A percentile compares a stretch with the other conserved stretches of the same genome.
Conservation (phyloP, 2,888 invertebrate species). For the Dasypogon diadema region DNA sequence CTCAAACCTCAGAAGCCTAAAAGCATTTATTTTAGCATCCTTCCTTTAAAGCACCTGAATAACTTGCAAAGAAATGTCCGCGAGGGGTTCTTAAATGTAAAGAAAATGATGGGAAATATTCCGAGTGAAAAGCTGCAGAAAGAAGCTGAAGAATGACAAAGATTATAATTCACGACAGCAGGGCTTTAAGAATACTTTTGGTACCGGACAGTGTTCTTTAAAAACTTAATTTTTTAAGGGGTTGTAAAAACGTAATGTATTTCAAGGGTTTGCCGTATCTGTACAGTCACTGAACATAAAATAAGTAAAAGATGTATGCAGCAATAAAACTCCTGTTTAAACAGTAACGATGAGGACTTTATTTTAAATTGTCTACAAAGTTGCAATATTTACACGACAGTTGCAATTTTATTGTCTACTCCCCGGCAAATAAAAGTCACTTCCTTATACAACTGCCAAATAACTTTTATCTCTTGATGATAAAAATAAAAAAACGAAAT, state of each 20-base stretch:
- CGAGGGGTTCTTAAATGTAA: not conserved
- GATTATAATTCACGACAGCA: not conserved
- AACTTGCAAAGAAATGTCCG: not conserved
- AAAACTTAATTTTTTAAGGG: not conserved
- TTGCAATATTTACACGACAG: slow-evolving; percentile 7
- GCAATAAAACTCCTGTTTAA: slow-evolving; percentile 12
- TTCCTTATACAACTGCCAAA: too few relatives aligned
- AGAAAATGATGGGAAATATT: not conserved
- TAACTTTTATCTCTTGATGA: too few relatives aligned
- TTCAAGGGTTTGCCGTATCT: not conserved
- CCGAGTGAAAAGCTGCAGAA: not conserved
- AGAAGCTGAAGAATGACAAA: not conserved
- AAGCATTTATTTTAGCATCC: too few relatives aligned
- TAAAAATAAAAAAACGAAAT: too few relatives aligned
- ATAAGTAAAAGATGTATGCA: not conserved
- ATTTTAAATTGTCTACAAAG: not conserved
- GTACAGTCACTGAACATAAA: not conserved
- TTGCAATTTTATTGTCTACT: slow-evolving; percentile 3
- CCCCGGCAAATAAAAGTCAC: too few relatives aligned
- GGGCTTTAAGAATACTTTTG: not conserved
- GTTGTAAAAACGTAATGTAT: not conserved
- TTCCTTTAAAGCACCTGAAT: not conserved
- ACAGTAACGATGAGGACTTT: too few relatives aligned
- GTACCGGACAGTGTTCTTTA: not conserved
- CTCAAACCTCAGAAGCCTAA: too few relatives aligned